Evolutionary conservation across 2,113 vertebrate genomes (phyloP).

Genomic region (Illadopsis cleaveri): DNA sequence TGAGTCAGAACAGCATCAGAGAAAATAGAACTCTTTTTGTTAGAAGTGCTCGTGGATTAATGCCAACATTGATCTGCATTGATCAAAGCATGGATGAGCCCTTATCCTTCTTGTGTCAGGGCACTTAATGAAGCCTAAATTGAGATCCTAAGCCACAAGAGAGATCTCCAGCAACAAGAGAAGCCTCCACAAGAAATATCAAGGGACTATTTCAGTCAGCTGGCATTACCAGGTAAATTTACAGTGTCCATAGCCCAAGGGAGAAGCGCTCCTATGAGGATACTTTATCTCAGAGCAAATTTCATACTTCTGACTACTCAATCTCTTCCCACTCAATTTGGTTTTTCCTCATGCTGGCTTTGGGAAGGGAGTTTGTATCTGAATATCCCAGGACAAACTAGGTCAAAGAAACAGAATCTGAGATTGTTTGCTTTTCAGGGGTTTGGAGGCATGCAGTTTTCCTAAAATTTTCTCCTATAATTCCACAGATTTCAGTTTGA

Average conservation of each 20-base stretch:
- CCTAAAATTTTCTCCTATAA: not conserved
- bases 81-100: not conserved
- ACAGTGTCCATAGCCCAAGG: not conserved
- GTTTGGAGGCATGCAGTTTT: not conserved
- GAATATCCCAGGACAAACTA: not conserved
- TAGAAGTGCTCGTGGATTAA: not conserved
- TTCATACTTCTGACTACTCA: not conserved
- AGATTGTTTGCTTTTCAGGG: not conserved
- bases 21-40: not conserved
- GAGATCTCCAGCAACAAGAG: not conserved
- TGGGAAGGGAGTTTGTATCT: not conserved
- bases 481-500: not conserved
- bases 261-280: not conserved
- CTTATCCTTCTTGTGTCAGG: not conserved
- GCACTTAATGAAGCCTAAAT: not conserved
- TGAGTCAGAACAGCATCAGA: constrained; percentile 14
- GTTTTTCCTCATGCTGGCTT: not conserved
- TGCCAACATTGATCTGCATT: not conserved
- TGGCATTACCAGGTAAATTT: not conserved
- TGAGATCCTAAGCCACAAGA: not conserved
- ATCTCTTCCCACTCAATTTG: not conserved
- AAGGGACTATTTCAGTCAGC: not conserved
- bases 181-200: not conserved
- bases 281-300: not conserved
- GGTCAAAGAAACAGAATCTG: not conserved